Evolutionary conservation across 2,113 vertebrate genomes (phyloP).

Genomic region (Nothobranchius kuhntae): DNA sequence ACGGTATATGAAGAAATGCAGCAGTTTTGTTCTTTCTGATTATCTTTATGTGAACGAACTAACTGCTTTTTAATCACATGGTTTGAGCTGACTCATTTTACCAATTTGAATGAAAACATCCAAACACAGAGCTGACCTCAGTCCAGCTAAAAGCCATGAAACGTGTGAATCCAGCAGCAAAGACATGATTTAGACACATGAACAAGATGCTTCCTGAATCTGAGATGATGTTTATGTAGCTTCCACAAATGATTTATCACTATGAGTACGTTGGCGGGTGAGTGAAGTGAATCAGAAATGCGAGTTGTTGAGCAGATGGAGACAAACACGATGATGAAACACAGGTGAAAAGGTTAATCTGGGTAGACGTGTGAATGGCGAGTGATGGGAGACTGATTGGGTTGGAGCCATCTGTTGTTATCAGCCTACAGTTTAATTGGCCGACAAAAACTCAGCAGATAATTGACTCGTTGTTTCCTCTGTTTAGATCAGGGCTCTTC

Average conservation of each 20-base stretch:
- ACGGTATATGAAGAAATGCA: too few species aligned
- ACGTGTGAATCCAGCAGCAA: background rate
- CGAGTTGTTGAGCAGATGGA: slow-evolving; percentile 12
- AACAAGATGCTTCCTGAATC: background rate
- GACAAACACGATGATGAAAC: slow-evolving; percentile 48
- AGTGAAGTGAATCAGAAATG: slow-evolving; percentile 32
- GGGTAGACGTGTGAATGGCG: slow-evolving; percentile 24
- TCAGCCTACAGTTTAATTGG: slow-evolving; percentile 52
- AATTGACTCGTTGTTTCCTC: background rate
- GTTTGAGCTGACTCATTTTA: too few species aligned
- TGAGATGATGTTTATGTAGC: slow-evolving; percentile 30
- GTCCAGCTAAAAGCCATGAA: slow-evolving; percentile 33
- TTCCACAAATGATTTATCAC: background rate
- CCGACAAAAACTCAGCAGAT: slow-evolving; percentile 25
- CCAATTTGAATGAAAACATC: too few species aligned
- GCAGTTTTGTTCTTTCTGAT: too few species aligned
- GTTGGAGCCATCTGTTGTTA: slow-evolving; percentile 61
- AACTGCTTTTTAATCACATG: too few species aligned
- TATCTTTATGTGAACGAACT: too few species aligned
- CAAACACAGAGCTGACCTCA: too few species aligned
- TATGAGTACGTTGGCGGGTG: slow-evolving; percentile 38
- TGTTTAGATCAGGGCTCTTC: too few species aligned
- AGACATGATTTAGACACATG: background rate
- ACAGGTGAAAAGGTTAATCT: slow-evolving; percentile 42
- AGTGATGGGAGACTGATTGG: slow-evolving; percentile 2